Evolutionary conservation across 1,140 invertebrate genomes (phyloP), one percentile per base, ranked within the genome.

Genomic region (Rhagoletis pomonella): DNA sequence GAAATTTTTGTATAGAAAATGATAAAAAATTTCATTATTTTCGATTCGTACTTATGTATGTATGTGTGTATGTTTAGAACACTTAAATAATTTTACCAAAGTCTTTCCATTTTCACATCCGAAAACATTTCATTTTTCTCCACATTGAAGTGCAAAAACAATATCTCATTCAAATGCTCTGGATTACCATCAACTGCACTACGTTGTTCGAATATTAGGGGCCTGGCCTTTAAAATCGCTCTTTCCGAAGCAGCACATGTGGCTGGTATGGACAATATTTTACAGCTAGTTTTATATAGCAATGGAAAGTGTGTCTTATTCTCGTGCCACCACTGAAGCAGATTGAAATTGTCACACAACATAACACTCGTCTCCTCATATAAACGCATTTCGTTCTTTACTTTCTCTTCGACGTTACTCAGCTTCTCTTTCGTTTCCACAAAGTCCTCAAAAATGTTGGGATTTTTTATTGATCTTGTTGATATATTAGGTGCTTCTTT

Each of bases 281-380:
- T 86, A 44, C 86, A 86, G n/a, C 86, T 86, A 4, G 44, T 29
- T 59, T 87, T 87, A n/a, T 77, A 87, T 9, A 87, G 44, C n/a
- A 87, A 47, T 14, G 86, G 86, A 62, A 77, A 87, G 59, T 69
- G 29, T 14, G 17, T 59, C 59, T 60, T 9, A 81, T 87, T 47
- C 55, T 9, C n/a, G 19, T 87, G n/a, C 86, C 86, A 87, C 86
- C 86, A 87, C 14, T 77, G 86, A 3, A 87, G 59, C 58, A 87
- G n/a, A 77, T 87, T 59, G n/a, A 87, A 87, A 60, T 77, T n/a
- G 42, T 77, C 86, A 10, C 42, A n/a, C 6, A 77, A 59, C 47
- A n/a, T 44, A 4, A 87, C 39, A 58, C 29, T 77, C 29, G 39
- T 59, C 3, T 39, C 19, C 19, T 81, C 69, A 60, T 87, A 87